phyloP scores from a whole-genome alignment of 2,797 vertebrate species.

The Labeo calbasu region DNA sequence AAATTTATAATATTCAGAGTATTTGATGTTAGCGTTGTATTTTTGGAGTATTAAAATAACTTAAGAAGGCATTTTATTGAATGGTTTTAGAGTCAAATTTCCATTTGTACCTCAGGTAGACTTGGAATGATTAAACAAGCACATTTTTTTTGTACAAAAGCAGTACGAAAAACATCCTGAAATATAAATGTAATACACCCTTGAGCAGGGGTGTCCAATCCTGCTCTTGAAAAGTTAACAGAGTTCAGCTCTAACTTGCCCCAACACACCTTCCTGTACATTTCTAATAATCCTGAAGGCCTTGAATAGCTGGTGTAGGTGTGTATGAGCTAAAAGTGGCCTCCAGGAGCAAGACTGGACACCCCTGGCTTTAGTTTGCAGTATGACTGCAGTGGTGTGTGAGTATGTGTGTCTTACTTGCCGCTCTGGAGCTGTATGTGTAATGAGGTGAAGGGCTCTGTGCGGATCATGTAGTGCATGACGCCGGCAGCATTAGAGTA shows the following conservation, averaged over 20 bases:
- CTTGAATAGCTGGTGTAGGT: slow-evolving; percentile 13
- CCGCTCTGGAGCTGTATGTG: slow-evolving; percentile 97
- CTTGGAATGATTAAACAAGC: neutral
- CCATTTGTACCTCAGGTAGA: too few relatives aligned
- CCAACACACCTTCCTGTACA: neutral
- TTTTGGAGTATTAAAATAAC: neutral
- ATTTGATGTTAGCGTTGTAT: neutral
- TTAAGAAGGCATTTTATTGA: neutral
- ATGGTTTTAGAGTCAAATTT: neutral
- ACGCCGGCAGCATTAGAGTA: slow-evolving; percentile 98
- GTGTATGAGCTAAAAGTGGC: neutral
- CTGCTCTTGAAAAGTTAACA: neutral
- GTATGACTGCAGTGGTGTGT: neutral
- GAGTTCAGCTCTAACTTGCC: neutral
- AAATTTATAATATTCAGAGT: neutral
- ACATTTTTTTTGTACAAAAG: neutral
- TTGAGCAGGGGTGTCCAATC: slow-evolving; percentile 6
- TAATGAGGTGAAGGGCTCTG: slow-evolving; percentile 93
- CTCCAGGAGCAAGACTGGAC: neutral
- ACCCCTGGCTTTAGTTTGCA: neutral
- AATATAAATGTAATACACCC: neutral
- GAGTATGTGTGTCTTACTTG: slow-evolving; percentile 75
- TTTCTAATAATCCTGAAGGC: neutral
- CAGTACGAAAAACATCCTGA: neutral
- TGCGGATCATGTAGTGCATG: slow-evolving; percentile 99